A percentile compares a stretch with the other conserved stretches of the same genome.
Evolutionary conservation across 2,888 invertebrate species (phyloP).

Genomic region (Drosophila testacea): DNA sequence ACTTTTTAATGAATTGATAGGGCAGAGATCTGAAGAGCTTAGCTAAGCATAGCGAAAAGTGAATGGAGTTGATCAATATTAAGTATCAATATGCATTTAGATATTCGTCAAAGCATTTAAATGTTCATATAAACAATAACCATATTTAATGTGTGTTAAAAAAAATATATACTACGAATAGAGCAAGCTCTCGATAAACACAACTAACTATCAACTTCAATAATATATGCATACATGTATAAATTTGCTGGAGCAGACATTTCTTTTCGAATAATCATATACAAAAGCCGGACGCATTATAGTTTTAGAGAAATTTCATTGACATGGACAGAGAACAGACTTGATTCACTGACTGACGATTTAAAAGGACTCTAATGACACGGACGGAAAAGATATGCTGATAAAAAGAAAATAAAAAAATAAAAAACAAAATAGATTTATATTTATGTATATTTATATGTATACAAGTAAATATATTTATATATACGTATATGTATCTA

Average conservation of each 20-base stretch:
- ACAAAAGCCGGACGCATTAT: slow-evolving; percentile 18
- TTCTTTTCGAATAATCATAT: background rate
- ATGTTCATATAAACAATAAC: slow-evolving; percentile 11
- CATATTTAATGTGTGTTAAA: background rate
- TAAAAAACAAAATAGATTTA: background rate
- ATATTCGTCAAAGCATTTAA: slow-evolving; percentile 20
- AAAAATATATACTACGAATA: background rate
- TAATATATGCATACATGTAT: background rate
- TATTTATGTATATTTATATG: slow-evolving; percentile 53
- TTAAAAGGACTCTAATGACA: background rate
- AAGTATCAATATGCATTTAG: slow-evolving; percentile 31
- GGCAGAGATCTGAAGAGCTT: slow-evolving; percentile 20
- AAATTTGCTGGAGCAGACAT: background rate
- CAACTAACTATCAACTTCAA: slow-evolving; percentile 1
- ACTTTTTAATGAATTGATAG: background rate
- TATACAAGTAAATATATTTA: slow-evolving; percentile 57
- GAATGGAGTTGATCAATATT: slow-evolving; percentile 1
- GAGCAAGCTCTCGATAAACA: background rate
- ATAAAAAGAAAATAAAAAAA: background rate
- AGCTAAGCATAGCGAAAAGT: slow-evolving; percentile 5
- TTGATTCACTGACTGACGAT: background rate
- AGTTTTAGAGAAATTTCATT: slow-evolving; percentile 43
- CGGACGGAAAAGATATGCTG: slow-evolving; percentile 1
- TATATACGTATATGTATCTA: slow-evolving; percentile 54
- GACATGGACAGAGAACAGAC: slow-evolving; percentile 1